Conservation (phyloP, 1,140 invertebrate genomes). For the Brachionus angularis region DNA sequence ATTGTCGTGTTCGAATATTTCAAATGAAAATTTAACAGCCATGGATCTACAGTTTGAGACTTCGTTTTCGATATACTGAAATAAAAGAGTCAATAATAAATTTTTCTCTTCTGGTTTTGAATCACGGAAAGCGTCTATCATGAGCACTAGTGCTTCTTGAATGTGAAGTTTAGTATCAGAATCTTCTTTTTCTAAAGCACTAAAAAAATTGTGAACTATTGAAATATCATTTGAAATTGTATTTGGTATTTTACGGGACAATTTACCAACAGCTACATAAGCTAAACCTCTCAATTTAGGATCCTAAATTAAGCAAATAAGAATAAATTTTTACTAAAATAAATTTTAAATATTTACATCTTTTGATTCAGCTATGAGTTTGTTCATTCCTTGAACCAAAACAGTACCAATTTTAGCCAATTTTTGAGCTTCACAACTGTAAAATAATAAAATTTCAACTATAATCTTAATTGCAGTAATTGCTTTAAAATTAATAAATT, state of each 20-base stretch:
- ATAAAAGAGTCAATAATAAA: constrained; percentile 47
- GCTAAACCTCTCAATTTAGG: constrained; percentile 66
- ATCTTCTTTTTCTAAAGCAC: constrained; percentile 63
- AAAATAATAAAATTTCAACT: constrained; percentile 48
- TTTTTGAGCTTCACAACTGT: constrained; percentile 63
- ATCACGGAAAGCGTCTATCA: constrained; percentile 66
- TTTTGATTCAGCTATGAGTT: constrained; percentile 63
- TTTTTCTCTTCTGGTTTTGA: constrained; percentile 54
- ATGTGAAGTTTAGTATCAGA: constrained; percentile 65
- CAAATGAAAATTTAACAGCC: constrained; percentile 73
- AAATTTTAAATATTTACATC: constrained; percentile 62
- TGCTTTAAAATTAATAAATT: constrained; percentile 54
- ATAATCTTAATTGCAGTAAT: not conserved
- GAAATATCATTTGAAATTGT: constrained; percentile 67
- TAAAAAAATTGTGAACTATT: constrained; percentile 66
- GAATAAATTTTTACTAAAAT: constrained; percentile 38
- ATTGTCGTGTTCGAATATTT: constrained; percentile 74
- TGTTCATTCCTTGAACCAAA: constrained; percentile 67
- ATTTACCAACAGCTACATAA: constrained; percentile 70
- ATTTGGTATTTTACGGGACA: constrained; percentile 67
- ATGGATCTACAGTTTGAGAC: constrained; percentile 63
- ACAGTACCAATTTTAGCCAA: constrained; percentile 65
- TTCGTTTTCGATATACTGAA: constrained; percentile 40
- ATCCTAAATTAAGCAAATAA: too few relatives aligned
- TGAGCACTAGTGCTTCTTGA: constrained; percentile 68